Percentiles rank a stretch among this genome's conserved stretches.
Evolutionary conservation across 2,113 vertebrate genomes (phyloP).

Genomic region (Gracilinanus agilis): DNA sequence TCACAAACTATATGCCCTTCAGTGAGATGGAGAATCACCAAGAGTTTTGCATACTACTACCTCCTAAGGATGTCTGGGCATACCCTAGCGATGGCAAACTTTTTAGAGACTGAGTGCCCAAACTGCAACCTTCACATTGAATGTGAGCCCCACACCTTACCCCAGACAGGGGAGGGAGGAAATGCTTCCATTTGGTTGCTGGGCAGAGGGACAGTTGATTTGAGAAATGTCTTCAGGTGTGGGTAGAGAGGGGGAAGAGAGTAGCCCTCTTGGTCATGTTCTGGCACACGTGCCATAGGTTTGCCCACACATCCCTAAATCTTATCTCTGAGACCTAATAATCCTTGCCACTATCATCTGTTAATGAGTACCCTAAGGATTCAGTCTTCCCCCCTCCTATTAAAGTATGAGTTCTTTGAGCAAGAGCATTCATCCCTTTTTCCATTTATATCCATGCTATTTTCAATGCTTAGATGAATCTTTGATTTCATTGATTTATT

Average conservation of each 20-base stretch:
- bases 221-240: no score
- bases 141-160: no score
- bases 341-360: background rate
- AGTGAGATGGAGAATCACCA: background rate
- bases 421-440: background rate
- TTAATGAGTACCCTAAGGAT: background rate
- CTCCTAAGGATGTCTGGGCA: background rate
- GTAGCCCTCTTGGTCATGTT: no score
- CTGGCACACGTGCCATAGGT: no score
- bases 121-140: no score
- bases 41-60: background rate
- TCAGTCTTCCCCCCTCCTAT: background rate
- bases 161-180: no score
- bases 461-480: background rate
- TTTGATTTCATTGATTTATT: background rate
- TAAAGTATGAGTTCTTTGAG: background rate
- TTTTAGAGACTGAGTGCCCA: no score
- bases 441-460: background rate
- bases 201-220: no score
- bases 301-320: background rate
- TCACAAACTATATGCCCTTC: background rate
- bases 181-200: no score
- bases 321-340: background rate
- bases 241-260: no score
- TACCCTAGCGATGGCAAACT: background rate